Base-by-base conservation (phyloP, 1,140 invertebrate species). In the Nomia melanderi region DNA sequence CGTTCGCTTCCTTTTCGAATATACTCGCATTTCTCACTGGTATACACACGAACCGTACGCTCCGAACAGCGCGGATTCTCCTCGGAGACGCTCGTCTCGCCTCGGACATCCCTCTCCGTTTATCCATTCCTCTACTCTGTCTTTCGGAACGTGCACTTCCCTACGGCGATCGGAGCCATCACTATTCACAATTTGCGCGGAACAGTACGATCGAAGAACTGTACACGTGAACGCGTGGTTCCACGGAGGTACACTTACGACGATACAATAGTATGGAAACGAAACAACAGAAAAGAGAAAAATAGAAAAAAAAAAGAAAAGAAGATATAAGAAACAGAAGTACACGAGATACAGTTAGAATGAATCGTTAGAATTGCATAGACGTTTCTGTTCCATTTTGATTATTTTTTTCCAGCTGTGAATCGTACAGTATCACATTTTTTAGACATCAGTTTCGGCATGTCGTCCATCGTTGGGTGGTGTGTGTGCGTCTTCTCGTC, bases 91-190 rank as follows among this genome's bases (percentile, higher is more conserved):
- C n/a, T n/a, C n/a, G n/a, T n/a, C n/a, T n/a, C n/a, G n/a, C n/a
- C n/a, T n/a, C n/a, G n/a, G n/a, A n/a, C n/a, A n/a, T n/a, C n/a
- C n/a, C n/a, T n/a, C n/a, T n/a, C n/a, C n/a, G n/a, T n/a, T n/a
- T n/a, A n/a, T n/a, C n/a, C n/a, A n/a, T n/a, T n/a, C n/a, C n/a
- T n/a, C n/a, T n/a, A n/a, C n/a, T n/a, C n/a, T n/a, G n/a, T n/a
- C n/a, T n/a, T n/a, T n/a, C n/a, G n/a, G n/a, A n/a, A 89, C 90
- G 88, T 88, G 88, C 88, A 89, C 88, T 88, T 62, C 76, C 88
- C 87, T 82, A 9, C 77, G 83, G 88, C 86, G 86, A 83, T 89
- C 87, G 88, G 83, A 75, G 87, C 88, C 88, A 87, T 88, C 88
- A 88, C 87, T 89, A 81, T 86, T 85, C 65, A 87, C 72, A 76